Conservation (phyloP, 2,888 invertebrate species). For the Crocallis elinguaria region DNA sequence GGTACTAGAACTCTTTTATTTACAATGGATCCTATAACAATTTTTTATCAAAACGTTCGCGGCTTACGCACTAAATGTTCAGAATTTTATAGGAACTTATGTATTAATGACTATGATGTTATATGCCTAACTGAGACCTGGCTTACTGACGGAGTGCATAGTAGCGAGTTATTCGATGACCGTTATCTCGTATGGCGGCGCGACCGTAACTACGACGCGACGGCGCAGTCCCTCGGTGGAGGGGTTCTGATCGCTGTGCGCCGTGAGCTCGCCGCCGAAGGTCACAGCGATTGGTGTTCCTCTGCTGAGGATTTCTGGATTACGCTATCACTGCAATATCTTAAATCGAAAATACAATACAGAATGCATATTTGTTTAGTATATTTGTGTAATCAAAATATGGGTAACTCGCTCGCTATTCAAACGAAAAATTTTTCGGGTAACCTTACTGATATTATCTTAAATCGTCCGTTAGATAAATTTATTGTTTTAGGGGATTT, state of each 20-base stretch:
- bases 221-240: neutral
- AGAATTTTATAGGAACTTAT: no score
- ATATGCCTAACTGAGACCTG: neutral
- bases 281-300: no score
- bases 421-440: no score
- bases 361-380: neutral
- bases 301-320: neutral
- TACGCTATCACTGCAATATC: neutral
- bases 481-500: neutral
- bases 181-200: neutral
- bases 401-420: no score
- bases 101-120: no score
- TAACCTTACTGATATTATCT: no score
- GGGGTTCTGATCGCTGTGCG: no score
- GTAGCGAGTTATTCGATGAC: neutral
- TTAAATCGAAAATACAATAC: neutral
- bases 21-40: no score
- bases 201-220: neutral
- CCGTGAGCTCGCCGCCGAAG: neutral
- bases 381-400: neutral
- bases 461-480: no score
- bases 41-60: no score
- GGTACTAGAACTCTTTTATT: no score
- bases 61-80: no score
- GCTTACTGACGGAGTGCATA: neutral